Base-by-base conservation (phyloP, 2,888 invertebrate genomes). In the Mamestra brassicae region DNA sequence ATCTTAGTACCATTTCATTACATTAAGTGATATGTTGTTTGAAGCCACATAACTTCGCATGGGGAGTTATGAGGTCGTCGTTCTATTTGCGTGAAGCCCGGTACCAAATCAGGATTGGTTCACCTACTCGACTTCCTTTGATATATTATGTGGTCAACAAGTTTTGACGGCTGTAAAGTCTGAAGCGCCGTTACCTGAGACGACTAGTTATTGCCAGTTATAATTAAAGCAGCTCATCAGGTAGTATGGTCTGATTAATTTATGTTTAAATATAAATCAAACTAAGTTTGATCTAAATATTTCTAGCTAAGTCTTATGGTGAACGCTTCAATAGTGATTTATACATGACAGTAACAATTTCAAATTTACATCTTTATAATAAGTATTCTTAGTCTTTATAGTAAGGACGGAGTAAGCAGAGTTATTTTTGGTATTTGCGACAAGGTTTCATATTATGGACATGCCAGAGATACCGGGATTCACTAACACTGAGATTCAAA, bases 1-100 rank as follows among this genome's bases (percentile, higher is more conserved):
- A 75, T 82, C 74, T 76, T 66, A 83, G 72, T 78, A 73, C 80
- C 77, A 85, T 81, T 87, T 85, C 80, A 84, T 83, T 82, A 80
- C 71, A 78, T 69, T 84, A 80, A 83, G 80, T 85, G 75, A 80
- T 67, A 74, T 76, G 67, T 79, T 82, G 66, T 68, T 70, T 66
- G 74, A 66, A 68, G 71, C 71, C 66, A 58, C 58, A 69, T 80
- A 57, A 63, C 71, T 74, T 84, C 42, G 70, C 58, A 57, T 62
- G 61, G 15, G 55, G 60, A 77, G 65, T 83, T 74, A 80, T 54
- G 71, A 71, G 80, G 72, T 61, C 71, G 54, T 70, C 71, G 69
- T 71, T 74, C 81, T 77, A 81, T 81, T 78, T 78, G 71, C 62
- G 74, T 74, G 64, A 83, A 74, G 61, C 64, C 61, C 60, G 36